Evolutionary conservation across 1,140 invertebrate species (phyloP).

Genomic region (Calephelis virginiensis): DNA sequence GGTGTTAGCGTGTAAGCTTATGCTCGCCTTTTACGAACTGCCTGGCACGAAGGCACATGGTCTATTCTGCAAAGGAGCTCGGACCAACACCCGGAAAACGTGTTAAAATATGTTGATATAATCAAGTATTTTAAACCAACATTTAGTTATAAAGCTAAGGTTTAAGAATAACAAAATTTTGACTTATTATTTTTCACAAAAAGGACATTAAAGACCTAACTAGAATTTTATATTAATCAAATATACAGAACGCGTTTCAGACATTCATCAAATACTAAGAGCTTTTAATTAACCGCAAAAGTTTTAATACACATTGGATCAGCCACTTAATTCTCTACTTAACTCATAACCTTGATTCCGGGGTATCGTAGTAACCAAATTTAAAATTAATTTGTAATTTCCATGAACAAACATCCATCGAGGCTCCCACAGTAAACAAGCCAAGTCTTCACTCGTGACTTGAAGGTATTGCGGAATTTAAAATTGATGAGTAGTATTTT

Average conservation of each 20-base stretch:
- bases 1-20: too few relatives aligned
- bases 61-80: too few relatives aligned
- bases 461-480: neutral
- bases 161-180: too few relatives aligned
- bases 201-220: neutral
- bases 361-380: conserved; percentile 9
- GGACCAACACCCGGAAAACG: too few relatives aligned
- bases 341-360: neutral
- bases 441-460: neutral
- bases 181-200: neutral
- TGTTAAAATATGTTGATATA: too few relatives aligned
- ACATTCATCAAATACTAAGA: neutral
- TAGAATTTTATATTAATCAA: neutral
- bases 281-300: neutral
- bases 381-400: conserved; percentile 17
- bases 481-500: too few relatives aligned
- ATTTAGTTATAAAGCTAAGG: too few relatives aligned
- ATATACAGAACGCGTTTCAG: neutral
- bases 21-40: too few relatives aligned
- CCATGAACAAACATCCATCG: conserved; percentile 1
- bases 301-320: conserved; percentile 7
- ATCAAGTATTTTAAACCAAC: too few relatives aligned
- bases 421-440: neutral
- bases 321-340: conserved; percentile 11
- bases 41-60: too few relatives aligned